Percentiles rank a stretch among this genome's conserved stretches.
phyloP scores from a whole-genome alignment of 1,140 invertebrate species.

The Metopolophium dirhodum region DNA sequence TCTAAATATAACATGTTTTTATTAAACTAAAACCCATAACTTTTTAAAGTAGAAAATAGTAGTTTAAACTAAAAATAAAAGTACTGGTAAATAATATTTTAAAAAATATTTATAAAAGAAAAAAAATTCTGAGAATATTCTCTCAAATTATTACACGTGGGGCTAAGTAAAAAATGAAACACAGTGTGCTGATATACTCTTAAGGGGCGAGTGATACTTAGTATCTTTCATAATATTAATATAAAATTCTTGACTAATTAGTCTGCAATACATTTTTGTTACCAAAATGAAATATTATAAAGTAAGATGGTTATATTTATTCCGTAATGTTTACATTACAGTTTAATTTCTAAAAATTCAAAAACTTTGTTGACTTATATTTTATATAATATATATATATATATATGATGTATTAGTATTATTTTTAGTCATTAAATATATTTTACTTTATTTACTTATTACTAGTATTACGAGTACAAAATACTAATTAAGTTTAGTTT shows the following conservation, averaged over 20 bases:
- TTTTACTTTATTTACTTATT: conserved; percentile 6
- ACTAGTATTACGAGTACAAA: background rate
- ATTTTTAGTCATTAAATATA: background rate
- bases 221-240: background rate
- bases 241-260: background rate
- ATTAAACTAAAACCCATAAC: too few species aligned
- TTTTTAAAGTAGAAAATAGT: too few species aligned
- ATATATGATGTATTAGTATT: background rate
- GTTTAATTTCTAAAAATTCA: background rate
- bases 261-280: conserved; percentile 3
- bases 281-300: background rate
- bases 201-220: background rate
- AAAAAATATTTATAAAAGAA: too few species aligned
- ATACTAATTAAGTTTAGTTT: conserved; percentile 12
- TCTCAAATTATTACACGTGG: too few species aligned
- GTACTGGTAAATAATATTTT: too few species aligned
- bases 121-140: too few species aligned
- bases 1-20: too few species aligned
- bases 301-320: background rate
- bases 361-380: background rate
- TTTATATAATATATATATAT: too few species aligned
- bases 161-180: background rate
- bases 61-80: too few species aligned
- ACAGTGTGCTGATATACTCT: background rate
- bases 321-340: background rate